Conservation (phyloP, 2,113 vertebrate species). For the Lanius collurio region DNA sequence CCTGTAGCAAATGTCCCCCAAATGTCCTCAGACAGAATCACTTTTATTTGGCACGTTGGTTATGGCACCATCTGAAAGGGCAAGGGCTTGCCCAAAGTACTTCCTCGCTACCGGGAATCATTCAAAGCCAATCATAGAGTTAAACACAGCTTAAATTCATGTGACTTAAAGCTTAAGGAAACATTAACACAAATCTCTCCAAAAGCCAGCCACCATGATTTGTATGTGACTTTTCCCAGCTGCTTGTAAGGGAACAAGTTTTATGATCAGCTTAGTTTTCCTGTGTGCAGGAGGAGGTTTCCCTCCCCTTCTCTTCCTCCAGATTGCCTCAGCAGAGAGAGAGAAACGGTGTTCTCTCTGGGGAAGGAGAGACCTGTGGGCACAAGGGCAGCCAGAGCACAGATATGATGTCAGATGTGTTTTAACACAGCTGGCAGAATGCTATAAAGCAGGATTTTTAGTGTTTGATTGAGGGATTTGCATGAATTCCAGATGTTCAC, state of each 20-base stretch:
- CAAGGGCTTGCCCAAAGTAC: not conserved
- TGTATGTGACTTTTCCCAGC: not conserved
- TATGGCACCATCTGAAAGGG: not conserved
- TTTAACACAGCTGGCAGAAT: conserved; percentile 36
- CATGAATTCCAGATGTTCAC: conserved; percentile 59
- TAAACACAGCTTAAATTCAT: not conserved
- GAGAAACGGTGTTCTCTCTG: not conserved
- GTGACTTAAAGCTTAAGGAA: not conserved
- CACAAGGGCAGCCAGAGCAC: conserved; percentile 31
- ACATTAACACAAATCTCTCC: not conserved
- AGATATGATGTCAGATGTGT: conserved; percentile 38
- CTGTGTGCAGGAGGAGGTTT: not conserved
- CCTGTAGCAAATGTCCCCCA: not conserved
- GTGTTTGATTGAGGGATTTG: conserved; percentile 14
- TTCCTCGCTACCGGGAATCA: not conserved
- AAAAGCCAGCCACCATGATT: not conserved
- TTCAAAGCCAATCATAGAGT: not conserved
- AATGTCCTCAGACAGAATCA: not conserved
- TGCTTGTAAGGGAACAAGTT: not conserved
- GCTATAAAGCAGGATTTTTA: conserved; percentile 20
- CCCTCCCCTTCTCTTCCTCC: not conserved
- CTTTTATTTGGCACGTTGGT: not conserved
- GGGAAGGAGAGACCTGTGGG: conserved; percentile 15
- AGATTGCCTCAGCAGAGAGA: not conserved
- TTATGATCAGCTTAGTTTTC: not conserved